Evolutionary conservation across 1,140 invertebrate genomes (phyloP), one percentile per base, ranked within the genome.

Genomic region (Drosophila leontia): DNA sequence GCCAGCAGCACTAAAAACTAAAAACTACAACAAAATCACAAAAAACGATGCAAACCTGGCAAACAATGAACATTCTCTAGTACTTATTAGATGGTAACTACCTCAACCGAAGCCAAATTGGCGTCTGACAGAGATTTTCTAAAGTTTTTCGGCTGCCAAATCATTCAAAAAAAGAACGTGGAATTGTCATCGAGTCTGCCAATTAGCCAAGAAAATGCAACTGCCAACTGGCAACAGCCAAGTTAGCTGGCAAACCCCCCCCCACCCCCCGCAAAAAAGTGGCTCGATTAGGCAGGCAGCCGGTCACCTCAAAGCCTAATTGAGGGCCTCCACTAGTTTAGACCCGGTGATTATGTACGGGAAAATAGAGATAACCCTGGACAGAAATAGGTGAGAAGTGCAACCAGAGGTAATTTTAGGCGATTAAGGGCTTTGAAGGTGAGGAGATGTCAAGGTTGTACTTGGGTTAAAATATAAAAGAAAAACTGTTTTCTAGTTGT

Each of bases 161-260:
- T 72, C 42, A 55, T 67, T 55, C 11, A 44, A 65, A 48, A 48
- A 59, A 42, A 45, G 34, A 56, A 55, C 8, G 50, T 56, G 41
- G 51, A 57, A 63, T 67, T 61, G 47, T 50, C 41, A 67, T 56
- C 67, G 67, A 65, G 48, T 60, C 75, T 67, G 79, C 79, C 79
- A 81, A 71, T 75, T 85, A 78, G 80, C 80, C 80, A 75, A 70
- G 78, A 50, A 83, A 68, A 67, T 75, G 56, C 50, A 68, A 68
- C 26, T 29, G 79, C 64, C 72, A 58, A 55, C 45, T 45, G 77
- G 67, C 65, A 77, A 67, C 45, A 26, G 50, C 59, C 60, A 63
- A 80, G 56, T 69, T 60, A 61, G 39, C 37, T 32, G 37, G 47
- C n/a, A n/a, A n/a, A n/a, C n/a, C n/a, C n/a, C n/a, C n/a, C n/a